Evolutionary conservation across 2,113 vertebrate genomes (phyloP), one percentile per base, ranked within the genome.

Genomic region (Cinclus mexicanus): DNA sequence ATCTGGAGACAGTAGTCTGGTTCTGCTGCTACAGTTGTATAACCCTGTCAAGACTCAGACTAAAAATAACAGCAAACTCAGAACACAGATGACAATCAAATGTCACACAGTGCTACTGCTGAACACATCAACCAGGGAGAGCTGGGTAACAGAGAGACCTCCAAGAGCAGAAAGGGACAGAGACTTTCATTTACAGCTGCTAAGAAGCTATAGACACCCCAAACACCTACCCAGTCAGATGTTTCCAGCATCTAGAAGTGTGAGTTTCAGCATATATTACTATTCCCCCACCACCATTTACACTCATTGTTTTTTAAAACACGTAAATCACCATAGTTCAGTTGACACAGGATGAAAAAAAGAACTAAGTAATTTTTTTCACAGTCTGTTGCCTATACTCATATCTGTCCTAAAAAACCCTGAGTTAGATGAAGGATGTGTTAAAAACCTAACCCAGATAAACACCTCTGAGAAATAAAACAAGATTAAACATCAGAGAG

Each of bases 51-150:
- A 94, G 64, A 65, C 68, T 90, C 68, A 70, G 63, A 59, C 94
- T 93, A 97, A 94, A 97, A 97, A 96, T 95, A 97, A 93, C 82
- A 92, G 88, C 85, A 93, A 94, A 93, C 11, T 2, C 64, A 60
- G 93, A 95, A 94, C 93, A 97, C 89, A 96, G 95, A 96, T 89
- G 94, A 93, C 2, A 5, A 92, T 72, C 91, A 95, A 94, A 95
- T 4, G 75, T 94, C 95, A 93, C 56, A 22, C 19, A 67, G 47
- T 13, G 47, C 83, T 93, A 33, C 71, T 55, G 55, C 93, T 93
- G 41, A 93, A 77, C 42, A 89, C 74, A 80, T 83, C 79, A 65
- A 2, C 24, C 60, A 77, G 46, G n/a, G 57, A 59, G 44, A 63
- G 22, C 0, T 60, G 35, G 49, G 23, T 47, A 74, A 78, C 56